These are phyloP conservation scores for Agriopis aurantiaria DNA, from an alignment of 2,888 invertebrate genomes.

Conservation along the genomic window DNA sequence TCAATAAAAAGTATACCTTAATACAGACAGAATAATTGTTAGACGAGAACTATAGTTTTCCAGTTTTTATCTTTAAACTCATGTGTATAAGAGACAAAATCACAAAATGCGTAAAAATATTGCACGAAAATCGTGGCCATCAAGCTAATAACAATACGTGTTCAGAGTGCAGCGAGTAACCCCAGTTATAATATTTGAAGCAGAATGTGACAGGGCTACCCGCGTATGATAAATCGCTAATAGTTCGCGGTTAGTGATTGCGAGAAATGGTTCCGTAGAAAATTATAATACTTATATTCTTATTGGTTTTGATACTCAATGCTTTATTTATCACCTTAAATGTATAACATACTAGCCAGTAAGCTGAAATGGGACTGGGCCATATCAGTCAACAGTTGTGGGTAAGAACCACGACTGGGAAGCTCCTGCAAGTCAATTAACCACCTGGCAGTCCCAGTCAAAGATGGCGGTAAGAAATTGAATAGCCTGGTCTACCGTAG, in stretches of 20 bases:
- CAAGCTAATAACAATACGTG: constrained; percentile 1
- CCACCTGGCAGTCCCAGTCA: too few species aligned
- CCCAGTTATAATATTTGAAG: constrained; percentile 34
- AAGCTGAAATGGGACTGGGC: too few species aligned
- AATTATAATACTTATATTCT: constrained; percentile 3
- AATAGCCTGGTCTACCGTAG: too few species aligned
- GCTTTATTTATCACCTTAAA: not conserved
- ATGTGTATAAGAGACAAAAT: too few species aligned
- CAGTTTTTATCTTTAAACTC: too few species aligned
- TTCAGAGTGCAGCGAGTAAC: constrained; percentile 19
- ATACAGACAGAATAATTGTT: too few species aligned
- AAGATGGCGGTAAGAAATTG: too few species aligned
- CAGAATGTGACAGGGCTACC: constrained; percentile 37
- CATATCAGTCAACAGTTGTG: too few species aligned
- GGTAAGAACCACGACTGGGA: too few species aligned
- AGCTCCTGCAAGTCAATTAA: too few species aligned
- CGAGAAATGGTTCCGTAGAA: constrained; percentile 21
- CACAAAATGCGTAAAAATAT: not conserved
- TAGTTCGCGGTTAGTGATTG: constrained; percentile 32
- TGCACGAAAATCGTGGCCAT: not conserved
- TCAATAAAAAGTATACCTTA: too few species aligned
- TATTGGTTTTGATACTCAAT: not conserved
- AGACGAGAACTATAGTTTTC: too few species aligned
- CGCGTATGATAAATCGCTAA: constrained; percentile 45
- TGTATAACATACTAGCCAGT: not conserved